Evolutionary conservation across 2,888 invertebrate species (phyloP).

Genomic region (Protophormia terraenovae): DNA sequence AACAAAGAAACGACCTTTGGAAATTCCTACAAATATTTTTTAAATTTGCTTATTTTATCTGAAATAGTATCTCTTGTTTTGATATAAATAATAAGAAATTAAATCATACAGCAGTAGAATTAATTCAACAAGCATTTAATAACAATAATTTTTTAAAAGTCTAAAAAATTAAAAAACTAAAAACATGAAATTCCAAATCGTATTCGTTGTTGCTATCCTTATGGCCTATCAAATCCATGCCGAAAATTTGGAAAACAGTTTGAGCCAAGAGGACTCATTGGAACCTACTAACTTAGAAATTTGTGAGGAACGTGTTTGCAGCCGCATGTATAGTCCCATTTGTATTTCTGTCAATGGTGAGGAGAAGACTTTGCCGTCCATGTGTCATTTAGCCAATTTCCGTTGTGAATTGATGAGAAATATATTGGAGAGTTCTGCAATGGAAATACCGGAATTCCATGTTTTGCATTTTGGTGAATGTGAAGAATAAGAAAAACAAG

Average conservation of each 20-base stretch:
- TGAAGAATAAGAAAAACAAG: background rate
- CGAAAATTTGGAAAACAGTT: background rate
- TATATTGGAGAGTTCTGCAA: too few relatives aligned
- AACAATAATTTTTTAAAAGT: background rate
- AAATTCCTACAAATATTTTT: too few relatives aligned
- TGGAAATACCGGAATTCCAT: too few relatives aligned
- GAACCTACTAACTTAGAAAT: background rate
- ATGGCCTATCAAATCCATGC: background rate
- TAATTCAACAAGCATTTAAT: too few relatives aligned
- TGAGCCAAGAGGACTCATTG: background rate
- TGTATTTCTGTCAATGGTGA: conserved; percentile 45
- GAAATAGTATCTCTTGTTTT: too few relatives aligned
- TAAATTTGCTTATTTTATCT: too few relatives aligned
- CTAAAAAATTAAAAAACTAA: background rate
- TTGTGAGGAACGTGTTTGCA: conserved; percentile 40
- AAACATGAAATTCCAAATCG: background rate
- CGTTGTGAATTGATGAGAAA: conserved; percentile 8
- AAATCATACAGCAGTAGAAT: too few relatives aligned
- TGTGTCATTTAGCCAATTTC: conserved; percentile 54
- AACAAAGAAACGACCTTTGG: too few relatives aligned
- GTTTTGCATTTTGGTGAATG: too few relatives aligned
- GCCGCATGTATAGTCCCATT: conserved; percentile 48
- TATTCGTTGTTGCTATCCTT: background rate
- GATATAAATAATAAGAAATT: too few relatives aligned
- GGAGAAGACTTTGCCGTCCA: conserved; percentile 11